phyloP scores from a whole-genome alignment of 1,140 invertebrate genomes.

The Pseudomyrmex flavicornis region DNA sequence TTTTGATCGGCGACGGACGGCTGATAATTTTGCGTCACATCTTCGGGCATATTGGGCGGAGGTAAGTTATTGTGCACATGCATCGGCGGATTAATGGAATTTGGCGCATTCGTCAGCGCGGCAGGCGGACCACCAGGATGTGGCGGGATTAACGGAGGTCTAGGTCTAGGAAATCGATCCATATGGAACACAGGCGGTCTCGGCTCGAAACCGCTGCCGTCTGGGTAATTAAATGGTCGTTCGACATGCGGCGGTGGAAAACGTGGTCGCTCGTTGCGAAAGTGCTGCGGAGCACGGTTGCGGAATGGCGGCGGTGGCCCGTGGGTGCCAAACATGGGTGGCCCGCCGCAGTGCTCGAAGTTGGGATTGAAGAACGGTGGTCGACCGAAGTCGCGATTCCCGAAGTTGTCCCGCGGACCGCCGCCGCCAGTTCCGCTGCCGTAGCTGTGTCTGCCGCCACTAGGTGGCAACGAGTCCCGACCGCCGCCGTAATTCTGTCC shows the following conservation, averaged over 20 bases:
- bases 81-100: background rate
- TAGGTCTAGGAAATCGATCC: constrained; percentile 64
- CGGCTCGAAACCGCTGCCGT: constrained; percentile 56
- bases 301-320: constrained; percentile 80
- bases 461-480: constrained; percentile 72
- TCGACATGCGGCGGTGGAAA: constrained; percentile 70
- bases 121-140: background rate
- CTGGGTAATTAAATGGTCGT: constrained; percentile 62
- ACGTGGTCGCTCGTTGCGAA: constrained; percentile 76
- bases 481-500: constrained; percentile 72
- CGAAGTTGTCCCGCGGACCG: constrained; percentile 74
- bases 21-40: constrained; percentile 37
- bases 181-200: constrained; percentile 59
- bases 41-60: constrained; percentile 49
- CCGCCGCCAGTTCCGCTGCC: constrained; percentile 58
- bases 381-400: constrained; percentile 76
- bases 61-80: constrained; percentile 52
- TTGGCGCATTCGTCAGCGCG: background rate
- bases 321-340: constrained; percentile 74
- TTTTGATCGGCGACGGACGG: background rate
- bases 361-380: constrained; percentile 77
- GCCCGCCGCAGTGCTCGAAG: constrained; percentile 78
- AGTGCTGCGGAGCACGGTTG: constrained; percentile 80
- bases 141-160: constrained; percentile 27
- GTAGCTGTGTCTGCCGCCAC: constrained; percentile 78